Conservation (phyloP, 1,140 invertebrate genomes). For the Parasteatoda tepidariorum region DNA sequence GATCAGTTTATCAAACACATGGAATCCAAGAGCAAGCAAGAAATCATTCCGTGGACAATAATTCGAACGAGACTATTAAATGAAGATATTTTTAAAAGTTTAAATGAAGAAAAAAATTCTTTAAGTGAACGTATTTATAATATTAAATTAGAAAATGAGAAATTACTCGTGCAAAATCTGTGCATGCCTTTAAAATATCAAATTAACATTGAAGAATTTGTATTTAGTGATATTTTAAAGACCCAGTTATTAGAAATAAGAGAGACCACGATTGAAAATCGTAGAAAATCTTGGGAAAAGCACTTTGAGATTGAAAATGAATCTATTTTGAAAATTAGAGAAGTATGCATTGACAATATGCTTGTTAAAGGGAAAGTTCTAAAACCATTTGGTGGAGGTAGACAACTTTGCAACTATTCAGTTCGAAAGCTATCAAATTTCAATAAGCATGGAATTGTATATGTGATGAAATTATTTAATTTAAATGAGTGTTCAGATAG, state of each 20-base stretch:
- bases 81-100: not conserved
- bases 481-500: not conserved
- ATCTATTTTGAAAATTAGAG: not conserved
- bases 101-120: not conserved
- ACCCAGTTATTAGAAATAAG: not conserved
- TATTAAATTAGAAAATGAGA: not conserved
- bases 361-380: conserved; percentile 4
- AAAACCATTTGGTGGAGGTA: not conserved
- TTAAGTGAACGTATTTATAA: not conserved
- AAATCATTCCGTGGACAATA: not conserved
- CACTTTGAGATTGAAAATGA: not conserved
- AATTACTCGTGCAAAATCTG: not conserved
- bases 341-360: conserved; percentile 21
- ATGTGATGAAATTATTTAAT: not conserved
- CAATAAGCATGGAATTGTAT: not conserved
- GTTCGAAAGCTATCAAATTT: not conserved
- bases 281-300: not conserved
- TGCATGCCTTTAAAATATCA: not conserved
- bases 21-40: not conserved
- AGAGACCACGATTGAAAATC: not conserved
- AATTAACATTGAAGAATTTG: conserved; percentile 22
- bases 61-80: not conserved
- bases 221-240: not conserved
- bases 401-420: conserved; percentile 9
- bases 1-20: not conserved